Percentiles rank a stretch among this genome's conserved stretches.
Conservation (phyloP, 2,113 vertebrate species). For the Turnix velox region DNA sequence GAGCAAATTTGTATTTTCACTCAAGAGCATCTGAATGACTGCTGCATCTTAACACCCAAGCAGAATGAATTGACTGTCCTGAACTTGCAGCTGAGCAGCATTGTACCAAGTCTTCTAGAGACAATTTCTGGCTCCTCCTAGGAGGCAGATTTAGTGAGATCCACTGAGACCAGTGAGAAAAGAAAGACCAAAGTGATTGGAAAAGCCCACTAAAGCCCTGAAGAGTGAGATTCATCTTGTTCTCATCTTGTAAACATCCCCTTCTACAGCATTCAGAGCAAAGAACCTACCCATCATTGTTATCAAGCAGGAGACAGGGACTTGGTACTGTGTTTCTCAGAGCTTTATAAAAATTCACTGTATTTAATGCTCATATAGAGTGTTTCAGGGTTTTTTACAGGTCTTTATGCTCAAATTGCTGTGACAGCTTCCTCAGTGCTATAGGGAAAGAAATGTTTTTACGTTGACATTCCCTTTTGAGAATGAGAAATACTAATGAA, state of each 20-base stretch:
- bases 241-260: not conserved
- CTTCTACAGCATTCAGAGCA: not conserved
- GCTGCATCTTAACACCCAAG: not conserved
- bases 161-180: not conserved
- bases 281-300: not conserved
- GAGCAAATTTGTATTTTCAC: not conserved
- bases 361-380: not conserved
- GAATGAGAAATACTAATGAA: not conserved
- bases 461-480: not conserved
- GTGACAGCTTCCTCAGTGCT: too few relatives aligned
- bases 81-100: not conserved
- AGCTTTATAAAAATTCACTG: not conserved
- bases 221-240: not conserved
- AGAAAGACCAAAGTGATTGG: not conserved
- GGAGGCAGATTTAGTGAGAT: not conserved
- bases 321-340: not conserved
- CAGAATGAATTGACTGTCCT: not conserved
- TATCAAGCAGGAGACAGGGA: not conserved
- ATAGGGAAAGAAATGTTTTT: not conserved
- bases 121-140: not conserved
- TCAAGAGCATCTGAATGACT: not conserved
- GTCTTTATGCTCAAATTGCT: not conserved
- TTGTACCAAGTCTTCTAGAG: not conserved
- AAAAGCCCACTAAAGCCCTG: not conserved
- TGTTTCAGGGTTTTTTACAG: not conserved